Evolutionary conservation across 2,888 invertebrate genomes (phyloP).

Genomic region (Microchrysa polita): DNA sequence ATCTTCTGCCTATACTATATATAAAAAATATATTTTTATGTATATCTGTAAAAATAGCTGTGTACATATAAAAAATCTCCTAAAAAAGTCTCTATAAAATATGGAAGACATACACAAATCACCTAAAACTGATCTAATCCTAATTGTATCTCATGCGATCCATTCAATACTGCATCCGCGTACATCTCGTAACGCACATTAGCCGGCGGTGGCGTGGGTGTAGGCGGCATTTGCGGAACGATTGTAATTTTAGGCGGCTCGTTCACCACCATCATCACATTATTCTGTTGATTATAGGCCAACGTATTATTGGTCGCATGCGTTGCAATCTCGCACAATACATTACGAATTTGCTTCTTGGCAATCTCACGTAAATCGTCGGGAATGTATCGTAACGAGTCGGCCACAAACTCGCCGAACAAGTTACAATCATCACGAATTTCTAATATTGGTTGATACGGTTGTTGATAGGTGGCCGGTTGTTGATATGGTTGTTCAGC

Average conservation of each 20-base stretch:
- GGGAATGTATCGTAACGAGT: constrained; percentile 33
- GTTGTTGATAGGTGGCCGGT: too few species aligned
- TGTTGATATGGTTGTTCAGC: too few species aligned
- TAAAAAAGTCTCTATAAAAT: background rate
- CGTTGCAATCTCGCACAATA: constrained; percentile 27
- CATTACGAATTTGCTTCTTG: constrained; percentile 28
- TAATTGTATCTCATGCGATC: constrained; percentile 33
- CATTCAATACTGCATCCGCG: constrained; percentile 23
- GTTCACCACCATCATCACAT: too few species aligned
- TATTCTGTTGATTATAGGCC: background rate
- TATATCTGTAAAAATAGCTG: too few species aligned
- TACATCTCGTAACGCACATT: constrained; percentile 10
- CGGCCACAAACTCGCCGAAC: constrained; percentile 32
- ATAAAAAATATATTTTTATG: too few species aligned
- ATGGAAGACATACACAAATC: constrained; percentile 1
- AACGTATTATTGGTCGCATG: constrained; percentile 6
- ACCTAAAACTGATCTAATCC: constrained; percentile 30
- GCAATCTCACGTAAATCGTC: constrained; percentile 32
- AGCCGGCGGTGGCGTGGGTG: background rate
- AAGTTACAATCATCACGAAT: constrained; percentile 9
- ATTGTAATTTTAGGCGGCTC: background rate
- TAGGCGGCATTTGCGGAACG: background rate
- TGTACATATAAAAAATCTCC: background rate
- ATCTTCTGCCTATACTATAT: background rate
- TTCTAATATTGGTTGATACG: too few species aligned